Base-by-base conservation (phyloP, 2,888 invertebrate genomes). In the Hydroisotoma schaefferi region DNA sequence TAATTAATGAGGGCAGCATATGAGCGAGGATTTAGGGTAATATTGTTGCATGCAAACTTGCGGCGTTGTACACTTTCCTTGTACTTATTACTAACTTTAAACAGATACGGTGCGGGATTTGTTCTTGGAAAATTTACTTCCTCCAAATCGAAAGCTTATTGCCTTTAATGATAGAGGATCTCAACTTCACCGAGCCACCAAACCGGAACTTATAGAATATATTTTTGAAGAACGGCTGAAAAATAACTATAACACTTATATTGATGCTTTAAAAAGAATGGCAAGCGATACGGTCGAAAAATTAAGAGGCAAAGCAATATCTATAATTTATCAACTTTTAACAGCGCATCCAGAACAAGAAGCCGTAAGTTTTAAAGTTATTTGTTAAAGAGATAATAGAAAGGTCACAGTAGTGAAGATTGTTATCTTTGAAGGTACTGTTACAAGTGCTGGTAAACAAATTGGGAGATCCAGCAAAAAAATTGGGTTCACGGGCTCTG, bases 141-240 rank as follows among this genome's bases (percentile, higher is more conserved):
- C 85, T 37, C 85, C 86, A 0, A 79, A 84, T 57, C 74, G 79
- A 25, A 88, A 87, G 73, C 76, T 90, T 20, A 78, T 84, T 10
- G 78, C 82, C 1, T 87, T 90, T 70, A 81, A 83, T 8, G 81
- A 85, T 67, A 84, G 85, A 66, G 75, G 87, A 0, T 79, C 80
- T 0, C 75, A 79, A 27, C 64, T 88, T 0, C 76, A 76, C 22
- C 82, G 84, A 26, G 81, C 83, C 0, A 79, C 84, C 49, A 81
- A 85, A 56, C 85, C 83, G 68, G 78, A 87, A 63, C 80, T 89
- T 18, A 83, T 86, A 10, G 77, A 84, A 57, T 98, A 95, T 94
- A 85, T 87, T 74, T 97, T 87, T 77, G 98, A 98, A 76, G 88
- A 88, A 74, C 87, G 90, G 73, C 77, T 98, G 1, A 92, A 91